These are phyloP conservation scores for Dendrocopos noguchii DNA, from an alignment of 2,113 vertebrate genomes.

Conservation along the genomic window DNA sequence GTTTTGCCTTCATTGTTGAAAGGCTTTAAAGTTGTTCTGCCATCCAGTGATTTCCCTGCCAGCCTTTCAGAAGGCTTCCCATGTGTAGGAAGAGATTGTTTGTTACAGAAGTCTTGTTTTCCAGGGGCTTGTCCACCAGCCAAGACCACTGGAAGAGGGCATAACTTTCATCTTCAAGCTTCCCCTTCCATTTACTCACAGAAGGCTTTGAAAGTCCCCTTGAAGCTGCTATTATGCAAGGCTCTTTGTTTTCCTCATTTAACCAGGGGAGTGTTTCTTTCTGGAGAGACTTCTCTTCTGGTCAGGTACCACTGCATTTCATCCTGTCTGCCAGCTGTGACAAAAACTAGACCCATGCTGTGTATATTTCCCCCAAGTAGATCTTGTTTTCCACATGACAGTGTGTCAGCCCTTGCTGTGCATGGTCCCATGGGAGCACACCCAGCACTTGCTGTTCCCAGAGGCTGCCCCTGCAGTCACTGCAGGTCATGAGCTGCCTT, in stretches of 20 bases:
- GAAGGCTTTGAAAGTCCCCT: neutral
- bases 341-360: neutral
- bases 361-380: neutral
- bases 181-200: neutral
- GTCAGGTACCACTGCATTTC: neutral
- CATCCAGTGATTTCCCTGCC: neutral
- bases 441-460: rapidly evolving
- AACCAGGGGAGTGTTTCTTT: neutral
- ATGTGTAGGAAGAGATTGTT: neutral
- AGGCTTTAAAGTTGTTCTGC: neutral
- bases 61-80: neutral
- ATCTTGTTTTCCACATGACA: neutral
- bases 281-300: neutral
- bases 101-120: neutral
- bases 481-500: rapidly evolving
- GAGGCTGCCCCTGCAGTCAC: neutral
- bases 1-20: neutral
- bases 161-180: neutral
- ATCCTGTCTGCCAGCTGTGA: rapidly evolving
- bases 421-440: rapidly evolving
- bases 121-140: neutral
- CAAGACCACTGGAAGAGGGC: neutral
- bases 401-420: neutral
- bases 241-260: neutral
- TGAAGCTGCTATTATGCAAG: neutral